Evolutionary conservation across 1,140 invertebrate species (phyloP).

Genomic region (Arion vulgaris): DNA sequence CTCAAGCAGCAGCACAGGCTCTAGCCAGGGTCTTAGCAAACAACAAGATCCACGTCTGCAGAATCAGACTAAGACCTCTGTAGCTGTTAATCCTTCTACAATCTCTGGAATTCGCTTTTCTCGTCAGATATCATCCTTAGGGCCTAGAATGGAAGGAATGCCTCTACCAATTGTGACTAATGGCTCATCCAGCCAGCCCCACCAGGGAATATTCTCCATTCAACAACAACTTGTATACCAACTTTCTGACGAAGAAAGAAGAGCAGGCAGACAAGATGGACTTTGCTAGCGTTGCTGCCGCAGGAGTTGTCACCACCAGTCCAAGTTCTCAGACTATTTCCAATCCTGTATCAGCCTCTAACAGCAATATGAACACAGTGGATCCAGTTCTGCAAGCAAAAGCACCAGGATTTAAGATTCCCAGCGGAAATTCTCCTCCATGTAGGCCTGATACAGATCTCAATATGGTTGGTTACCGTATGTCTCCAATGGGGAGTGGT

Average conservation of each 20-base stretch:
- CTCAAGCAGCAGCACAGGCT: constrained; percentile 73
- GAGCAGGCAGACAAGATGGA: constrained; percentile 76
- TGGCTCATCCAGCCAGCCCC: constrained; percentile 43
- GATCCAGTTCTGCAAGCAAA: constrained; percentile 67
- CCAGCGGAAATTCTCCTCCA: constrained; percentile 55
- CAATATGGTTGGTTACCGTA: not conserved
- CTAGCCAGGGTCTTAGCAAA: constrained; percentile 31
- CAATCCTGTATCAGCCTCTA: constrained; percentile 70
- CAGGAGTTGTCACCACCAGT: constrained; percentile 73
- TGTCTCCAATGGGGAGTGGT: not conserved
- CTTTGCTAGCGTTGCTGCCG: constrained; percentile 82
- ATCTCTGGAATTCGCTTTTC: constrained; percentile 6
- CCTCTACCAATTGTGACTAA: constrained; percentile 62
- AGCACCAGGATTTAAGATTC: constrained; percentile 65
- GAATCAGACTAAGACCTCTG: constrained; percentile 30
- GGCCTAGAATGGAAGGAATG: constrained; percentile 50
- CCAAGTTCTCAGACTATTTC: constrained; percentile 51
- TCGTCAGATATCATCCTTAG: not conserved
- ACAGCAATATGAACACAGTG: constrained; percentile 76
- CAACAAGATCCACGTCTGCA: not conserved
- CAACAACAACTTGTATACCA: constrained; percentile 79
- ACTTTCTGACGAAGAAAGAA: constrained; percentile 78
- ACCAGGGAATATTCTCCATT: constrained; percentile 84
- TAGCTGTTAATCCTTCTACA: constrained; percentile 34
- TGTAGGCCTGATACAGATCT: constrained; percentile 26